Percentiles rank a stretch among this genome's conserved stretches.
These are phyloP conservation scores for Mycalesis mineus DNA, from an alignment of 2,888 invertebrate species.

Conservation along the genomic window DNA sequence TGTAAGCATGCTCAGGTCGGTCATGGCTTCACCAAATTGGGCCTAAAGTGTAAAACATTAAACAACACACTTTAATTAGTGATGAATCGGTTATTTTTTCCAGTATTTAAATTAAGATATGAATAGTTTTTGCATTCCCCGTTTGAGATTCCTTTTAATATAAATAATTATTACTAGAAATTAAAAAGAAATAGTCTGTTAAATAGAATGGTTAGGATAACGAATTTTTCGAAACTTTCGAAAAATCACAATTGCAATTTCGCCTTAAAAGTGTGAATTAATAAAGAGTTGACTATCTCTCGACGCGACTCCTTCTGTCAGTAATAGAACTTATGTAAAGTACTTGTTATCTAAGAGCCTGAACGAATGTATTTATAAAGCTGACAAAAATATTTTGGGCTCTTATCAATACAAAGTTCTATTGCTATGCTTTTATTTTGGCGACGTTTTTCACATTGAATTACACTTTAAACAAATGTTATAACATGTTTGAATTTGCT, in stretches of 20 bases:
- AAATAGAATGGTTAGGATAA: conserved; percentile 14
- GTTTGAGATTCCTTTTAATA: conserved; percentile 8
- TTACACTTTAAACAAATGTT: conserved; percentile 15
- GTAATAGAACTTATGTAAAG: background rate
- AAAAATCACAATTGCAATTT: conserved; percentile 13
- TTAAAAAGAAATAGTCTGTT: conserved; percentile 10
- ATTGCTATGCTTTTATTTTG: conserved; percentile 18
- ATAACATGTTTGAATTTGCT: no score
- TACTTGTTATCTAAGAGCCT: background rate
- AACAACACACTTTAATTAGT: background rate
- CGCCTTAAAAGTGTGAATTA: conserved; percentile 19
- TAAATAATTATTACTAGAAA: conserved; percentile 16
- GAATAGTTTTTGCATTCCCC: conserved; percentile 21
- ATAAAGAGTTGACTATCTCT: background rate
- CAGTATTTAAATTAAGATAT: background rate
- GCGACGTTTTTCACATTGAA: conserved; percentile 25
- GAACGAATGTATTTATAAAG: no score
- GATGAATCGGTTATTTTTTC: background rate
- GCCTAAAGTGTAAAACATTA: background rate
- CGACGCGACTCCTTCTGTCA: background rate
- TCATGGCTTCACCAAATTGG: background rate
- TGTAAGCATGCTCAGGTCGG: background rate
- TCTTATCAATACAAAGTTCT: background rate
- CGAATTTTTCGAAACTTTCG: conserved; percentile 9
- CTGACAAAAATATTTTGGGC: background rate